Base-by-base conservation (phyloP, 2,113 vertebrate genomes). In the Strix aluco region DNA sequence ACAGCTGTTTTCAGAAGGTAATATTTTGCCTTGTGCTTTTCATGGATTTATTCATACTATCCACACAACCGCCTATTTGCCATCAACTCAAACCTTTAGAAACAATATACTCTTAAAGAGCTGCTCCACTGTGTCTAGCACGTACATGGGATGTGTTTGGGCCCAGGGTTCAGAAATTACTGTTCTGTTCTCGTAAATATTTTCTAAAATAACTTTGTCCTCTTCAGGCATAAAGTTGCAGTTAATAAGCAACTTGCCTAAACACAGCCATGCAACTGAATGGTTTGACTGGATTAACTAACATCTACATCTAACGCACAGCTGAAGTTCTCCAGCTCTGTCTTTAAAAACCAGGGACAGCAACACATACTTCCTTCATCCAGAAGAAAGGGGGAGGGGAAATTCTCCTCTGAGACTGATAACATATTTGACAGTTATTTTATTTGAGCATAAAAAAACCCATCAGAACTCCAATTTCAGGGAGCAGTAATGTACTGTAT, bases 401-500 rank as follows among this genome's bases (percentile, higher is more conserved):
- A 80, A 59, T 27, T 59, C 71, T 82, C 54, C 61, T 87, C 58
- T n/a, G 34, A 84, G 72, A 90, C 57, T 32, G 72, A 40, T 77
- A 75, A 92, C 4, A 9, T 44, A 78, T 52, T 84, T 94, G 83
- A 90, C 44, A 88, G 80, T 92, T 83, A 81, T 81, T 95, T 93
- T 78, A 95, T 78, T 11, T 74, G 27, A 92, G 69, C 55, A 57
- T 70, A 54, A 84, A 87, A 78, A 73, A 7, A 0, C 21, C 30
- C 74, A 96, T 57, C 83, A 90, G 79, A 86, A 81, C 46, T 92
- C 69, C 81, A 81, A 79, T 84, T 84, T 67, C 86, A 91, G 72
- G 81, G 36, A 94, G 88, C 55, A 80, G 79, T 17, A 81, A 66
- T 5, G 23, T 66, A 47, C 92, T 36, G 29, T 47, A 4, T 66